phyloP scores from a whole-genome alignment of 2,797 vertebrate genomes.

The Acrocephalus scirpaceus region DNA sequence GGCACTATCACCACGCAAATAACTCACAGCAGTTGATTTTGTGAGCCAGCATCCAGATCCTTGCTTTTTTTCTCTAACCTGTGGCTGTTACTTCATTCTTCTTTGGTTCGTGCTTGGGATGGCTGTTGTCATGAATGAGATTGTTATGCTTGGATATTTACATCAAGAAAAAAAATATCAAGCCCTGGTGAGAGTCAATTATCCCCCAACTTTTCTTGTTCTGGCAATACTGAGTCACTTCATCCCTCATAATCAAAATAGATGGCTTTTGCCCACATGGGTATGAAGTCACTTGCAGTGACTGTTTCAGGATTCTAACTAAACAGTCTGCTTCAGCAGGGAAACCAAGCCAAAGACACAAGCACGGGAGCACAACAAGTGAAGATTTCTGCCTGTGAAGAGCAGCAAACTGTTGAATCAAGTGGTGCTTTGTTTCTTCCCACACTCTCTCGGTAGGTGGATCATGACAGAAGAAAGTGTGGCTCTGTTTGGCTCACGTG shows the following conservation, averaged over 20 bases:
- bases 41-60: not conserved
- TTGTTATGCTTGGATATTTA: not conserved
- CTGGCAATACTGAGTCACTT: not conserved
- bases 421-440: not conserved
- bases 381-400: not conserved
- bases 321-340: not conserved
- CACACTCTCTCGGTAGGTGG: not conserved
- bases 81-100: not conserved
- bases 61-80: not conserved
- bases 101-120: not conserved
- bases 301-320: not conserved
- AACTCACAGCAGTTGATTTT: not conserved
- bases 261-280: not conserved
- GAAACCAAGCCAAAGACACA: not conserved
- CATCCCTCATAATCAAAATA: not conserved
- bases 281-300: not conserved
- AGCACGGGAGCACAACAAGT: not conserved
- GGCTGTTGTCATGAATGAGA: not conserved
- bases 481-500: not conserved
- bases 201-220: not conserved
- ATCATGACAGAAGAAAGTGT: not conserved
- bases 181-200: not conserved
- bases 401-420: not conserved
- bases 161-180: not conserved
- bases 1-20: rapidly evolving